Base-by-base conservation (phyloP, 2,113 vertebrate species). In the Oenanthe melanoleuca region DNA sequence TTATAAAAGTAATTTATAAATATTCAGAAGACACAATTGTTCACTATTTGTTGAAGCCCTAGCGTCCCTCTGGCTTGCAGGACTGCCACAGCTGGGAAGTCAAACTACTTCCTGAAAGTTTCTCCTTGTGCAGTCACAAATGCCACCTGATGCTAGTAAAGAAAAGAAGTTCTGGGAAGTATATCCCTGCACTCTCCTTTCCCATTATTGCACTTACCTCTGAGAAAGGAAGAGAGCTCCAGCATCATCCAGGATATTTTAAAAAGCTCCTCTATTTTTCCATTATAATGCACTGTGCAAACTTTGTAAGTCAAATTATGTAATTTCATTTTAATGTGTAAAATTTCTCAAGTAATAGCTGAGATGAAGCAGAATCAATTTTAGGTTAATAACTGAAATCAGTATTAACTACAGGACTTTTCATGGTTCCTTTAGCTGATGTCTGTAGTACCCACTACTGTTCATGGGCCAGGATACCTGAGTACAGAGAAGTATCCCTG, bases 331-430 rank as follows among this genome's bases (percentile, higher is more conserved):
- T 93, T 33, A 57, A 69, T 31, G 6, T n/a, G 13, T 45, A 66
- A 89, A 84, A 61, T 79, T 85, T 88, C 65, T 92, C 50, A 90
- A 74, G 66, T 92, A 73, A 67, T 86, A 88, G 4, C 60, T 96
- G 50, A 21, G 83, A 77, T 87, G 37, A 78, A 52, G 37, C 10
- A 86, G 91, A 93, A 90, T 89, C 47, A 89, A 56, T 38, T 80
- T 22, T 56, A 96, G 74, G 63, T 93, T 95, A 86, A 82, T 83
- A 95, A 74, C 38, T 65, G 57, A 59, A 84, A 50, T 69, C 59
- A 82, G 34, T 86, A 37, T 63, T 91, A 86, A 67, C n/a, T 75
- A 29, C 5, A 20, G 22, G 29, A 69, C 66, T 64, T 75, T 93
- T 61, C 33, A 59, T 34, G 9, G 23, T 82, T 88, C 45, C 33